A percentile compares a stretch with the other conserved stretches of the same genome.
Conservation (phyloP, 1,140 invertebrate species). For the Macrotrachela quadricornifera region DNA sequence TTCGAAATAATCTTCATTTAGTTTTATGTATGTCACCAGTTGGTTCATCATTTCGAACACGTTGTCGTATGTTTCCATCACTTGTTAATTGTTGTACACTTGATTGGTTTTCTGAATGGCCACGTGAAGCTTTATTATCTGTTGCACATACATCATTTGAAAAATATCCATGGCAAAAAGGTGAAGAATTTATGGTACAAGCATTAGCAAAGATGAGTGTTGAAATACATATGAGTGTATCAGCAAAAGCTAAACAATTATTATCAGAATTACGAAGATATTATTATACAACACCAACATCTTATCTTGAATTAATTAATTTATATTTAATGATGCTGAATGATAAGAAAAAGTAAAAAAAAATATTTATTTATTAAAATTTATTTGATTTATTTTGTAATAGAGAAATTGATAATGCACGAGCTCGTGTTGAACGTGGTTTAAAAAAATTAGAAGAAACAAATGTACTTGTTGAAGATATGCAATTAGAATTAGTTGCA, state of each 20-base stretch:
- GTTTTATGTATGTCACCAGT: conserved; percentile 32
- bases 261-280: conserved; percentile 56
- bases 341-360: conserved; percentile 27
- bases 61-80: conserved; percentile 33
- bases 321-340: conserved; percentile 52
- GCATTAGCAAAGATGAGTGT: conserved; percentile 39
- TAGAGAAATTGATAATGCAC: conserved; percentile 21
- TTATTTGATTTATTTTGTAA: conserved; percentile 2
- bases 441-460: conserved; percentile 29
- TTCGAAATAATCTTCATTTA: conserved; percentile 31
- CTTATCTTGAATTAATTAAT: conserved; percentile 62
- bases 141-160: conserved; percentile 38
- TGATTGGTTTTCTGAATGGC: conserved; percentile 40
- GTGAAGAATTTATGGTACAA: conserved; percentile 1
- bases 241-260: conserved; percentile 46
- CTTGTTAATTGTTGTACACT: conserved; percentile 33
- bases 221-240: conserved; percentile 43
- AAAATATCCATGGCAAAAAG: conserved; percentile 12
- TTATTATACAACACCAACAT: conserved; percentile 70
- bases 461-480: conserved; percentile 28
- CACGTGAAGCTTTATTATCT: conserved; percentile 24
- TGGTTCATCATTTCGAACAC: conserved; percentile 52
- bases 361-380: background rate
- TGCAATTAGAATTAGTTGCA: conserved; percentile 29
- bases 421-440: conserved; percentile 28